Conservation (phyloP, 2,888 invertebrate species). For the Lampropteryx suffumata region DNA sequence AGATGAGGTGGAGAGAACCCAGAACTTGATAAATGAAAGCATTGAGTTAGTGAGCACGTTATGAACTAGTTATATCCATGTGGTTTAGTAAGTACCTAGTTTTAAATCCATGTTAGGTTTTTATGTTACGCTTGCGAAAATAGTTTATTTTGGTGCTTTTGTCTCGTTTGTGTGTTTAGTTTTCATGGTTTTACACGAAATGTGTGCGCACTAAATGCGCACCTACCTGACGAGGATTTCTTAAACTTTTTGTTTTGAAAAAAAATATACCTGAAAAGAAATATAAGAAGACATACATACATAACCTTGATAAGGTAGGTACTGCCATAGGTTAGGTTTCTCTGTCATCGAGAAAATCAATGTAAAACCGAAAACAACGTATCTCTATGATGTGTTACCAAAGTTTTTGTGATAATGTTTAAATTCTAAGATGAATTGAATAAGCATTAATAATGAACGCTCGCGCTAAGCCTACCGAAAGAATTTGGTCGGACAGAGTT, state of each 20-base stretch:
- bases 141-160: constrained; percentile 1
- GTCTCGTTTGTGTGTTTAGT: background rate
- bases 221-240: too few relatives aligned
- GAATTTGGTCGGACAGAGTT: too few relatives aligned
- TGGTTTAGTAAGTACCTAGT: background rate
- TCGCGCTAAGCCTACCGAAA: too few relatives aligned
- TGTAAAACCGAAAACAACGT: constrained; percentile 1
- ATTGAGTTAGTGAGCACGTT: constrained; percentile 71
- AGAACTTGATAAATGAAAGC: constrained; percentile 75
- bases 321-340: too few relatives aligned
- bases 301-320: too few relatives aligned
- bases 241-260: too few relatives aligned
- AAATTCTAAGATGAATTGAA: constrained; percentile 31
- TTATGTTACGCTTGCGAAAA: background rate
- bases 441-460: constrained; percentile 22
- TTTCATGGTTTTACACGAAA: too few relatives aligned
- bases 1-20: constrained; percentile 56
- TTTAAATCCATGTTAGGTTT: too few relatives aligned
- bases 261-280: too few relatives aligned
- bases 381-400: constrained; percentile 41
- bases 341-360: too few relatives aligned
- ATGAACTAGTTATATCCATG: constrained; percentile 46
- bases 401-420: constrained; percentile 59
- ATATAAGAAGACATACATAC: too few relatives aligned
- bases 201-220: too few relatives aligned